A percentile compares a stretch with the other conserved stretches of the same genome.
Evolutionary conservation across 2,797 vertebrate species (phyloP).

Genomic region (Calcarius lapponicus): DNA sequence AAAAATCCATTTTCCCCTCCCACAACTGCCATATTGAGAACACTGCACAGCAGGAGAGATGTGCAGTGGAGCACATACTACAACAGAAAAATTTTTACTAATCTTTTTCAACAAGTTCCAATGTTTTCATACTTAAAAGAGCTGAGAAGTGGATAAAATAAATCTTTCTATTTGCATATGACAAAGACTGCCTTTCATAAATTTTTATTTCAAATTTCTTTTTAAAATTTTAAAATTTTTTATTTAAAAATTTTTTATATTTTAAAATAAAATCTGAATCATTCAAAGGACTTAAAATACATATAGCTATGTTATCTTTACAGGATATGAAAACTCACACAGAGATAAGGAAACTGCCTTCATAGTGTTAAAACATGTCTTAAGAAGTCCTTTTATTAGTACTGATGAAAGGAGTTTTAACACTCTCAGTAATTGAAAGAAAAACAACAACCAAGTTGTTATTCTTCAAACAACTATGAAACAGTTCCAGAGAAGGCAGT

Average conservation of each 20-base stretch:
- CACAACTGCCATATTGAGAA: neutral
- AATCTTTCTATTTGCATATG: neutral
- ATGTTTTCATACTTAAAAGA: neutral
- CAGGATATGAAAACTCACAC: neutral
- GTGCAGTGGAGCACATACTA: neutral
- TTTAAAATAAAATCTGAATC: neutral
- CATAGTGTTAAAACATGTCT: neutral
- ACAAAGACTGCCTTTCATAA: neutral
- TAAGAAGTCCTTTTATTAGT: neutral
- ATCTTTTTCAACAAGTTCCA: neutral
- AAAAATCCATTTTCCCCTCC: neutral
- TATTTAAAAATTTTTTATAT: neutral
- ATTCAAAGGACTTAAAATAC: neutral
- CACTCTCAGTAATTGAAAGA: neutral
- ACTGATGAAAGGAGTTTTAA: neutral
- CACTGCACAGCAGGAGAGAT: neutral
- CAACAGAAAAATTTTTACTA: neutral
- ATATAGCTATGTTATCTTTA: neutral
- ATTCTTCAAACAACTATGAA: neutral
- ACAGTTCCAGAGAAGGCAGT: neutral
- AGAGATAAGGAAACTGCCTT: neutral
- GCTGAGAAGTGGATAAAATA: neutral
- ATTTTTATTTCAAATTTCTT: neutral
- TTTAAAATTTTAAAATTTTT: too few relatives aligned
- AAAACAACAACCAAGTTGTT: neutral